These are phyloP conservation scores for Vidua chalybeata DNA, from an alignment of 2,113 vertebrate genomes.

Conservation along the genomic window DNA sequence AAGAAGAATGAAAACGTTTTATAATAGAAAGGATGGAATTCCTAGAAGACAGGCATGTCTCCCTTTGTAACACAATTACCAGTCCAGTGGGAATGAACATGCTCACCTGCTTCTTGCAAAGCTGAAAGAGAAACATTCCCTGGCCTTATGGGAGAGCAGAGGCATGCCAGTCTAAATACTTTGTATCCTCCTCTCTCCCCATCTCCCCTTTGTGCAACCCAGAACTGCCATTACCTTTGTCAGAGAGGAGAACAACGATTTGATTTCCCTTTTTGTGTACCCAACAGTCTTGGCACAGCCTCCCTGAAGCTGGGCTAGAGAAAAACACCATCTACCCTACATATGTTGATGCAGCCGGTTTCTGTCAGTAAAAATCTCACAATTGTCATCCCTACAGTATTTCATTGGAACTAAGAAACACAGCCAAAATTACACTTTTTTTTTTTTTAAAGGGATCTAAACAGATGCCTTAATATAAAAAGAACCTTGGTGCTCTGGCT, in stretches of 20 bases:
- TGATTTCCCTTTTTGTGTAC: not conserved
- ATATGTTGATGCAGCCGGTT: not conserved
- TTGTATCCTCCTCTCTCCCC: not conserved
- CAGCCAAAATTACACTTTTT: fast-evolving
- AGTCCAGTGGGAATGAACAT: not conserved
- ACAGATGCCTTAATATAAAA: not conserved
- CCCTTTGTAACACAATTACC: slow-evolving; percentile 17
- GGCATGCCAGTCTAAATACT: not conserved
- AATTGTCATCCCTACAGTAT: not conserved
- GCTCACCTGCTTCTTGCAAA: slow-evolving; percentile 18
- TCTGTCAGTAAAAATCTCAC: not conserved
- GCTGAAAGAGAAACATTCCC: not conserved
- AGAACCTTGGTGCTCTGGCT: not conserved
- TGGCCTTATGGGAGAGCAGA: not conserved
- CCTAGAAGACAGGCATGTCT: slow-evolving; percentile 30
- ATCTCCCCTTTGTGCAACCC: not conserved
- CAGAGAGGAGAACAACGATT: not conserved
- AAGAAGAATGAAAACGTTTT: slow-evolving; percentile 44
- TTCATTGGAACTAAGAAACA: not conserved
- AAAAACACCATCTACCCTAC: not conserved
- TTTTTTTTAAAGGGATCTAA: not conserved
- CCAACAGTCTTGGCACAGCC: not conserved
- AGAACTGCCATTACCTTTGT: not conserved
- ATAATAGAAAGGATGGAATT: slow-evolving; percentile 7
- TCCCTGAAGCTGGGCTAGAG: not conserved